Evolutionary conservation across 2,888 invertebrate species (phyloP), one percentile per base, ranked within the genome.

Genomic region (Brachyopa scutellaris): DNA sequence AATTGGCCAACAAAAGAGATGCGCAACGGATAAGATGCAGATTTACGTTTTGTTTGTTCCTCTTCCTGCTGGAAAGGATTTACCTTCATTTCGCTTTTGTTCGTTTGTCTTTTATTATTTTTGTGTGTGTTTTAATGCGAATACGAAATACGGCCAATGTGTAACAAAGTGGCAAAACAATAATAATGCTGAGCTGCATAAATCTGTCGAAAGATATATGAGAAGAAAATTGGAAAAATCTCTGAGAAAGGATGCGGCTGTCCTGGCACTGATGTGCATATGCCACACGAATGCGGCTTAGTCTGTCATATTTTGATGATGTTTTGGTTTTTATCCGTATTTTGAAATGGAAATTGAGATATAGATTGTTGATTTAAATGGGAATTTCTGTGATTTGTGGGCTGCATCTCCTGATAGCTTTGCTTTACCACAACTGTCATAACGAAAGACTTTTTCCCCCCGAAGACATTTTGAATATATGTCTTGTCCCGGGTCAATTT

Each of bases 1-100:
- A 74, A 74, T 74, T 76, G 69, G 69, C 53, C 17, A 69, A 70
- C 76, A 70, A 70, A 76, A 17, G 51, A 70, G 67, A 67, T 61
- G 31, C 40, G 31, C 73, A 55, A 38, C 36, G 42, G 76, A 80
- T 80, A 80, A 80, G 80, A 33, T 53, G 31, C 19, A 17, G 45
- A 45, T 45, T 45, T 45, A 21, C 21, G 21, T 45, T 45, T 21
- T 36, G 21, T 26, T 11, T 33, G 17, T 42, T 29, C n/a, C 45
- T 61, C 33, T 45, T 45, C 45, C 42, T 42, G 15, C n/a, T 26
- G 45, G 51, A 70, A 70, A 70, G 70, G 70, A 70, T 70, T 70
- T 57, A 36, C 61, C 23, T 51, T 61, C 33, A 33, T 33, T 72
- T 72, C 19, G 38, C 7, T 15, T 23, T 38, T 64, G 53, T 45